Evolutionary conservation across 2,113 vertebrate genomes (phyloP), one percentile per base, ranked within the genome.

Genomic region (Lota lota): DNA sequence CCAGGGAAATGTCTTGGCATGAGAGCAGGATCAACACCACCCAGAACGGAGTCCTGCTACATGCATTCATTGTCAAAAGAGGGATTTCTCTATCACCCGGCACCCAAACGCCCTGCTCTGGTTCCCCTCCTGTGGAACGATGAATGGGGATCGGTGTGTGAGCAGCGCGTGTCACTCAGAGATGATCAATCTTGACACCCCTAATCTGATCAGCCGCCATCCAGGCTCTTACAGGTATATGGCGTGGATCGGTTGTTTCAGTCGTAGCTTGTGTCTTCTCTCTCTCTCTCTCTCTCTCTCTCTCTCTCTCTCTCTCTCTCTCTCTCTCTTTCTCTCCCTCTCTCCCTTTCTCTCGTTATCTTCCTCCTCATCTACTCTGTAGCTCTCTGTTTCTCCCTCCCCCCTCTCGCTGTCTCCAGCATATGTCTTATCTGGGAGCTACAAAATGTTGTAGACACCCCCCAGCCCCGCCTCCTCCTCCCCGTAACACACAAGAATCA

Each of bases 21-120:
- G 40, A 14, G 40, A 94, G 88, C 79, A 94, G 90, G 82, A 96
- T 83, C 80, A 94, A 91, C 79, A 96, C 84, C 83, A 92, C 80
- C 83, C 94, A 91, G 87, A 87, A 78, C 93, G 91, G 72, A 88
- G 88, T 91, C 93, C 92, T 92, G 89, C 40, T 47, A 7, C 40
- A 91, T 90, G 94, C 92, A 93, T 93, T 94, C 96, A 98, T 97
- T 88, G 90, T 93, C 88, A 81, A 75, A 47, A 47, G 40, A 64
- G 15, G 21, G 73, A 80, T 76, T 77, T 80, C 83, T 80, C 83
- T 79, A 77, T 73, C 70, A 77, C 63, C 76, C 74, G 79, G 28
- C 78, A 72, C 69, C 77, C 47, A 73, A 47, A 47, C 40, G 40
- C 40, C 40, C 40, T 14, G 7, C 40, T 47, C 40, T 47, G 40